Evolutionary conservation across 2,797 vertebrate species (phyloP).

Genomic region (Gobio occitaniae): DNA sequence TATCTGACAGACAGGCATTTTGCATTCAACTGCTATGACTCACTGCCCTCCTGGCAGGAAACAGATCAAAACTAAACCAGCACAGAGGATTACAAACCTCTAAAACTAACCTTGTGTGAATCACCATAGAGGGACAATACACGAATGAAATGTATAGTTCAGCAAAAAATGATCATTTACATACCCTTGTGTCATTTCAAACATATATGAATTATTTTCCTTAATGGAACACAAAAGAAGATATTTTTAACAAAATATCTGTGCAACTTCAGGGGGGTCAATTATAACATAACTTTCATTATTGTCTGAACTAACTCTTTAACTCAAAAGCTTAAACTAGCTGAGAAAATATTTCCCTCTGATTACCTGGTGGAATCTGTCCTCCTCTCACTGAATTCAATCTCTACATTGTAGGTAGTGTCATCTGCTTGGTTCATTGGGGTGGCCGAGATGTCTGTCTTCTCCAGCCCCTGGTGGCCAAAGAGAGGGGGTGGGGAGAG

Average conservation of each 20-base stretch:
- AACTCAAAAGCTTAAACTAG: neutral
- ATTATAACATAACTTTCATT: neutral
- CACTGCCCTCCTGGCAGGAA: conserved; percentile 30
- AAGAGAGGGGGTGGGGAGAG: conserved; percentile 26
- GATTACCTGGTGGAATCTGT: conserved; percentile 70
- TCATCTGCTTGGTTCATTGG: conserved; percentile 44
- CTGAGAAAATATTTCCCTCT: neutral
- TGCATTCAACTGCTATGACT: conserved; percentile 24
- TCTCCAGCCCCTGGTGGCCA: conserved; percentile 70
- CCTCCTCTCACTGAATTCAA: conserved; percentile 51
- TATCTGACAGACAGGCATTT: conserved; percentile 46
- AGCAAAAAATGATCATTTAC: neutral
- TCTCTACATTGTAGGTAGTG: conserved; percentile 9
- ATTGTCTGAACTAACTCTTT: neutral
- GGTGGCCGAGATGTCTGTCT: conserved; percentile 22
- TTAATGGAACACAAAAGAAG: neutral
- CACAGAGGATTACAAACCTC: neutral
- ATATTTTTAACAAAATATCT: neutral
- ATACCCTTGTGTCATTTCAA: neutral
- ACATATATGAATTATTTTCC: neutral
- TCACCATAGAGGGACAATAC: conserved; percentile 21
- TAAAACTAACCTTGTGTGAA: conserved; percentile 11
- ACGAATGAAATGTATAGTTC: conserved; percentile 10
- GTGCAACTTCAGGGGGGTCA: neutral
- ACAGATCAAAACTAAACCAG: conserved; percentile 28